Base-by-base conservation (phyloP, 92 coral and sea anemone species). In the Heliopora coerulea region DNA sequence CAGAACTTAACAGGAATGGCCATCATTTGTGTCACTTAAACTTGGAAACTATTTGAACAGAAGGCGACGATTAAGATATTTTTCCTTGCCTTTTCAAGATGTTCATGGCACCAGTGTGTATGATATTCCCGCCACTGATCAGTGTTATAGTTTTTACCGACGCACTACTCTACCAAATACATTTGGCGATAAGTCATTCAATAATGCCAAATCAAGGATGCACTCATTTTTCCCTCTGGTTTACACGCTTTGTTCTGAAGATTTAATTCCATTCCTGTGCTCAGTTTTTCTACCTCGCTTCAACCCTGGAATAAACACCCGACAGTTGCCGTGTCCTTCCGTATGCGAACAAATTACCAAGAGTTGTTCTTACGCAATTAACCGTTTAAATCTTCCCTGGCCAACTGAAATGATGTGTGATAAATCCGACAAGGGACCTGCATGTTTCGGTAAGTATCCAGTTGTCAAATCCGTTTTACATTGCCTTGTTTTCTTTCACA, bases 201-300 rank as follows among this genome's bases (percentile, higher is more conserved):
- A 10, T 15, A 28, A n/a, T 11, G 77, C 63, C 25, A 70, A 30
- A 39, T 17, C 0, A n/a, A 28, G 60, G 54, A 26, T 70, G 18
- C 6, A 12, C 8, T 25, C 62, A 1, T 70, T 52, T 34, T 70
- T 28, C 17, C 77, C 77, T 31, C 49, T 70, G 29, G 77, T 70
- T 10, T 20, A 70, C 15, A 70, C 77, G 26, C 37, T 54, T 50
- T 70, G 77, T 15, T 70, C 77, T 23, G 42, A 40, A 1, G 63
- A 70, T 24, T 34, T 70, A 33, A 54, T 35, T 7, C 56, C 62
- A 4, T 54, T 70, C 52, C 29, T 70, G 11, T 70, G 77, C 54
- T 70, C 77, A 17, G 42, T 54, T 17, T 35, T 70, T 21, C 34
- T 70, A 6, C 77, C 77, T 31, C 77, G 77, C 5, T 70, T 49